Percentiles rank a stretch among this genome's conserved stretches.
phyloP scores from a whole-genome alignment of 2,888 invertebrate genomes.

The Balanococcus diminutus region DNA sequence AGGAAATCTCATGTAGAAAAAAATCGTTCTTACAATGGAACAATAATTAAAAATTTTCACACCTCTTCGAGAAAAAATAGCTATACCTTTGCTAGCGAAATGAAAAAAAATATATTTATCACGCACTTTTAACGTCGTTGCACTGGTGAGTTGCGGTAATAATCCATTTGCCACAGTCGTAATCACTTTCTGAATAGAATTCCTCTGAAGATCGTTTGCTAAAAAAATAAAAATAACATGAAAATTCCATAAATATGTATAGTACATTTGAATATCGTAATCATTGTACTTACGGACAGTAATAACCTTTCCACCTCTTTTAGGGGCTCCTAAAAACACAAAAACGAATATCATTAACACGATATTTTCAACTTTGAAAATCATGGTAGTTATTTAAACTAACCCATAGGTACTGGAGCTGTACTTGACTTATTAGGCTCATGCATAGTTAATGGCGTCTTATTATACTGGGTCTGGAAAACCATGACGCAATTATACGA shows the following conservation, averaged over 20 bases:
- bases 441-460: conserved; percentile 57
- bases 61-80: too few species aligned
- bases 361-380: background rate
- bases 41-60: too few species aligned
- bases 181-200: background rate
- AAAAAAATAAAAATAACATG: background rate
- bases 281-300: background rate
- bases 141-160: conserved; percentile 2
- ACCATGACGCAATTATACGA: conserved; percentile 82
- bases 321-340: conserved; percentile 6
- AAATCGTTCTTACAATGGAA: too few species aligned
- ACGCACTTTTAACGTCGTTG: conserved; percentile 11
- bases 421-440: conserved; percentile 36
- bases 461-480: conserved; percentile 70
- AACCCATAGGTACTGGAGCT: conserved; percentile 39
- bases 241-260: background rate
- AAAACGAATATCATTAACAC: background rate
- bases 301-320: background rate
- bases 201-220: conserved; percentile 28
- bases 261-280: background rate
- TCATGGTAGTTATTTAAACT: background rate
- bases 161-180: conserved; percentile 18
- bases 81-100: too few species aligned
- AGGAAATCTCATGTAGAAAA: too few species aligned
- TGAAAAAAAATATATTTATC: background rate